phyloP scores from a whole-genome alignment of 2,113 vertebrate genomes.

The Macrotis lagotis region DNA sequence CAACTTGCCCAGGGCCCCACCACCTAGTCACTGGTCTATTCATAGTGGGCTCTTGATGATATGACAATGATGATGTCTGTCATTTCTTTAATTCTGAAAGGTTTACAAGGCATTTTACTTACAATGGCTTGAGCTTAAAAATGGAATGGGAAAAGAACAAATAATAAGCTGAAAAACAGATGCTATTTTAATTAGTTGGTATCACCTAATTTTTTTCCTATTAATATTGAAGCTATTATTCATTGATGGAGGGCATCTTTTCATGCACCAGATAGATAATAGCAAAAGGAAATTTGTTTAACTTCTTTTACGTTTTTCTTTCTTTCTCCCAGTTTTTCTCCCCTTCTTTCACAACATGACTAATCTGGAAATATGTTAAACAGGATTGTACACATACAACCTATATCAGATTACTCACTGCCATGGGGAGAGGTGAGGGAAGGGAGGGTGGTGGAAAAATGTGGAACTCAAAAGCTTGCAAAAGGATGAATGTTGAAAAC shows the following conservation, averaged over 20 bases:
- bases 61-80: background rate
- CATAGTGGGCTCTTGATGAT: no score
- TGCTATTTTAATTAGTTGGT: background rate
- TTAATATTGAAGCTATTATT: background rate
- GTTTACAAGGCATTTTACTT: background rate
- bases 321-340: no score
- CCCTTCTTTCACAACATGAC: no score
- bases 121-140: background rate
- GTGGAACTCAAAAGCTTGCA: no score
- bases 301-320: no score
- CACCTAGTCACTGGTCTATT: no score
- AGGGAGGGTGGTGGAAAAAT: no score
- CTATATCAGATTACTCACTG: no score
- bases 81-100: background rate
- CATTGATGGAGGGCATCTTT: background rate
- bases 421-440: no score
- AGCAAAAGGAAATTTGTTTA: background rate
- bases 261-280: accelerated
- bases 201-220: background rate
- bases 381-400: no score
- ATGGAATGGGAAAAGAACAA: background rate
- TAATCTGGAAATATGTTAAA: no score
- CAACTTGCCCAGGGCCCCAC: background rate
- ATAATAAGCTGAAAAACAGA: background rate
- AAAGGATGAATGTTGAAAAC: no score